These are phyloP conservation scores for Cerastis rubricosa DNA, from an alignment of 2,888 invertebrate species.

Conservation along the genomic window DNA sequence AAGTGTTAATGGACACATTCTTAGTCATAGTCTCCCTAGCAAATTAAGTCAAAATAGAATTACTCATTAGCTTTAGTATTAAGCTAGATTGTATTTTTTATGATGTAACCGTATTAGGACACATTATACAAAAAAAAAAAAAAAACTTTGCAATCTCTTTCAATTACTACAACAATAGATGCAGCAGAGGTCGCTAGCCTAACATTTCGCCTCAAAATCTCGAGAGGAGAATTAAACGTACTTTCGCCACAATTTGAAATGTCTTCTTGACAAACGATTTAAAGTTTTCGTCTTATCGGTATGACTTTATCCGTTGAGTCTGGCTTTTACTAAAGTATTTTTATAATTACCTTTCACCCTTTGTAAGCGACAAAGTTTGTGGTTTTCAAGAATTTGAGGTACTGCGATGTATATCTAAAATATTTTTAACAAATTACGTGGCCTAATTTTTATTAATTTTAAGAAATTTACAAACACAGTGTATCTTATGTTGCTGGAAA, in stretches of 20 bases:
- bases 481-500: no score
- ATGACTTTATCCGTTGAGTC: slow-evolving; percentile 57
- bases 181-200: slow-evolving; percentile 23
- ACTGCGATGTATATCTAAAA: slow-evolving; percentile 28
- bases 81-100: no score
- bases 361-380: slow-evolving; percentile 58
- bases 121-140: no score
- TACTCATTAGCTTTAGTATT: no score
- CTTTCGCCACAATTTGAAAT: slow-evolving; percentile 68
- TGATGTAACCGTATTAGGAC: no score
- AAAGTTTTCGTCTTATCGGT: slow-evolving; percentile 74
- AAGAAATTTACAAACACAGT: no score
- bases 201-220: slow-evolving; percentile 42
- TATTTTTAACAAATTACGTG: slow-evolving; percentile 20
- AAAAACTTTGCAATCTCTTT: no score
- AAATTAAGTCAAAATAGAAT: no score
- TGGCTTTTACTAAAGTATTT: slow-evolving; percentile 66
- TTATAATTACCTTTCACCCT: slow-evolving; percentile 70
- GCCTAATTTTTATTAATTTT: no score
- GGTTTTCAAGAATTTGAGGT: slow-evolving; percentile 40
- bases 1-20: no score
- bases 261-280: slow-evolving; percentile 71
- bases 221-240: slow-evolving; percentile 65
- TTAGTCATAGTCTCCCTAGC: no score
- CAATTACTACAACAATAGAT: slow-evolving; percentile 27